Conservation (phyloP, 2,888 invertebrate species). For the Drosophila formosana region DNA sequence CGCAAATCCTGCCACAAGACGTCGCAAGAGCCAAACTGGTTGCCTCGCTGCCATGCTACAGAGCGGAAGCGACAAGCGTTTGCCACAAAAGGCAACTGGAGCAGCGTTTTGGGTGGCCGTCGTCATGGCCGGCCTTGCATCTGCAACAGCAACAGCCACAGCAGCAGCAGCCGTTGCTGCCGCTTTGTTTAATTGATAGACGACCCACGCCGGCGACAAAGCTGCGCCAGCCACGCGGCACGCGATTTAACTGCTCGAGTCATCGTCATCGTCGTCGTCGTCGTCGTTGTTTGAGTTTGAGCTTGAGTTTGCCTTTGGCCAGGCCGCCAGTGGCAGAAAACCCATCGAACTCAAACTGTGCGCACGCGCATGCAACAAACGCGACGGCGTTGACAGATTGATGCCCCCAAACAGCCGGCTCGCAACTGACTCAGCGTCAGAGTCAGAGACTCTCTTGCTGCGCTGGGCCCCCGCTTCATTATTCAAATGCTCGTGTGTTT, state of each 20-base stretch:
- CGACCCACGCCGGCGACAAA: slow-evolving; percentile 70
- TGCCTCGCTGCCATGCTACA: slow-evolving; percentile 22
- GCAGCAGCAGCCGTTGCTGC: slow-evolving; percentile 41
- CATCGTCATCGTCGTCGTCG: slow-evolving; percentile 19
- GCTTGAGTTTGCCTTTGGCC: slow-evolving; percentile 52
- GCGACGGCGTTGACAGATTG: slow-evolving; percentile 79
- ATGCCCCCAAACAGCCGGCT: slow-evolving; percentile 69
- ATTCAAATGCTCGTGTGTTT: slow-evolving; percentile 75
- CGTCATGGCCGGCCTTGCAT: slow-evolving; percentile 73
- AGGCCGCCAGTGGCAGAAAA: slow-evolving; percentile 80
- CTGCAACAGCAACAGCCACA: slow-evolving; percentile 62
- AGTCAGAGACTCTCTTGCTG: no score
- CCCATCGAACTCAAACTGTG: slow-evolving; percentile 83
- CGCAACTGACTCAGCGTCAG: slow-evolving; percentile 2
- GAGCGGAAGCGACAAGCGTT: slow-evolving; percentile 59
- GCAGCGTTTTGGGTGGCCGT: slow-evolving; percentile 77
- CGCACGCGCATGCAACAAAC: slow-evolving; percentile 79
- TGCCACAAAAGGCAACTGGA: slow-evolving; percentile 68
- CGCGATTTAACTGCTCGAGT: slow-evolving; percentile 68
- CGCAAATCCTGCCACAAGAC: slow-evolving; percentile 62
- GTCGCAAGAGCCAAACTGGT: slow-evolving; percentile 56
- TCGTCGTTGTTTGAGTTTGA: slow-evolving; percentile 21
- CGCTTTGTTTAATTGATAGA: slow-evolving; percentile 78
- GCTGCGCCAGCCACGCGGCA: slow-evolving; percentile 62
- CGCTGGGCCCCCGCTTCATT: slow-evolving; percentile 75